phyloP scores from a whole-genome alignment of 2,797 vertebrate genomes.

The Choloepus didactylus region DNA sequence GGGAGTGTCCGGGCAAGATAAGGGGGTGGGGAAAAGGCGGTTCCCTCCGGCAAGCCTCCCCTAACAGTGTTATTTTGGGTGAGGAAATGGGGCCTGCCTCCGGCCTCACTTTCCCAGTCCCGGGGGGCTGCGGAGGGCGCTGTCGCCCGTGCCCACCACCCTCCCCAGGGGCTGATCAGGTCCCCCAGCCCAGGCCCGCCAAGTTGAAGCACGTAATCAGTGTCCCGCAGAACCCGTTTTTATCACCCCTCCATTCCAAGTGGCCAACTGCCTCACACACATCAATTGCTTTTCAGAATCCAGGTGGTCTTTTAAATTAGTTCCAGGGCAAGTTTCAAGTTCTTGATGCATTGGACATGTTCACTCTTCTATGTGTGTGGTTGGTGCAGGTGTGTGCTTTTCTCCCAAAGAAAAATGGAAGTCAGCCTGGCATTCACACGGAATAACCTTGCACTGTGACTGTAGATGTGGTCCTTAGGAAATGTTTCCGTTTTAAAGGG shows the following conservation, averaged over 20 bases:
- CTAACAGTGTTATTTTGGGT: no score
- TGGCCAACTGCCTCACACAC: background rate
- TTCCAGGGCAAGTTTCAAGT: background rate
- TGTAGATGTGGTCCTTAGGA: background rate
- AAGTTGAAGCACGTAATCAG: no score
- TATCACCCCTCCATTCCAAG: background rate
- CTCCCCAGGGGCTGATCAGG: no score
- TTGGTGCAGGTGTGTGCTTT: constrained; percentile 17
- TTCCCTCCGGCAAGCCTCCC: no score
- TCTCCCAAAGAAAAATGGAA: background rate
- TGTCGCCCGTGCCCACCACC: no score
- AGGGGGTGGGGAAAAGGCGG: no score
- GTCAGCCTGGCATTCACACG: background rate
- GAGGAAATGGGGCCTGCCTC: no score
- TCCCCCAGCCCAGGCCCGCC: no score
- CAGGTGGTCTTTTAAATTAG: background rate
- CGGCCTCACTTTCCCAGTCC: no score
- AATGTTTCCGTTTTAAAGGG: background rate
- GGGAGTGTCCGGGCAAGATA: no score
- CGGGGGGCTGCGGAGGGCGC: no score
- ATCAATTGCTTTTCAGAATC: background rate
- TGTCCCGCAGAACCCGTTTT: no score
- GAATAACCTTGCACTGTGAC: background rate
- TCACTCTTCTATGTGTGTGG: background rate
- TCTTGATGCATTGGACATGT: background rate